Conservation (phyloP, 2,888 invertebrate genomes). For the Slavum lentiscoides region DNA sequence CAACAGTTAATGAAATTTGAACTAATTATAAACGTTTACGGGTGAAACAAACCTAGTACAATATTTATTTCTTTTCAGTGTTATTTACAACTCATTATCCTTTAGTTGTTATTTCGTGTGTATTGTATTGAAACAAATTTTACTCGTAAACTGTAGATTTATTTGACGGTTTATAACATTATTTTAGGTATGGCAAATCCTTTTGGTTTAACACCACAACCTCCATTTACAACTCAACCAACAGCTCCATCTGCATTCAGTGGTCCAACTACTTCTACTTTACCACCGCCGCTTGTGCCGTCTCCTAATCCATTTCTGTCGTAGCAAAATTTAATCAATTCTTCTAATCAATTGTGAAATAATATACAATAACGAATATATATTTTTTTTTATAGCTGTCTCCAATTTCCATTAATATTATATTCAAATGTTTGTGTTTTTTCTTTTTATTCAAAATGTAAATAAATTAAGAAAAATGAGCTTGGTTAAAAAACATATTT, state of each 20-base stretch:
- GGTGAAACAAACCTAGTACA: too few relatives aligned
- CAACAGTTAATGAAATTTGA: too few relatives aligned
- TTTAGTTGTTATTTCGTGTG: too few relatives aligned
- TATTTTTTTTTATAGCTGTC: constrained; percentile 38
- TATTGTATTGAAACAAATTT: too few relatives aligned
- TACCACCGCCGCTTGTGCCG: constrained; percentile 57
- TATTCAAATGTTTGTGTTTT: constrained; percentile 2
- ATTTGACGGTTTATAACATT: neutral
- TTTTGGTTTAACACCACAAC: constrained; percentile 54
- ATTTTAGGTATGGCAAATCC: constrained; percentile 54
- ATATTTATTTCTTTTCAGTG: too few relatives aligned
- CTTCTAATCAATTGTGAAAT: constrained; percentile 21
- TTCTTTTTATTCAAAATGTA: constrained; percentile 36
- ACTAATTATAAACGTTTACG: too few relatives aligned
- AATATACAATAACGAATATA: constrained; percentile 26
- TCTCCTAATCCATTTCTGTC: constrained; percentile 71
- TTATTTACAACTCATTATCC: too few relatives aligned
- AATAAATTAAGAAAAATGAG: constrained; percentile 25
- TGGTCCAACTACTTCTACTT: constrained; percentile 41
- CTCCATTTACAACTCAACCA: constrained; percentile 49
- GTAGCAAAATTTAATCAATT: constrained; percentile 60
- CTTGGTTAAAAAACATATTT: constrained; percentile 18
- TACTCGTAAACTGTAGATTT: neutral
- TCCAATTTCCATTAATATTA: constrained; percentile 27
- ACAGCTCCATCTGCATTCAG: constrained; percentile 48